Conservation (phyloP, 2,113 vertebrate genomes). For the Eira barbara region DNA sequence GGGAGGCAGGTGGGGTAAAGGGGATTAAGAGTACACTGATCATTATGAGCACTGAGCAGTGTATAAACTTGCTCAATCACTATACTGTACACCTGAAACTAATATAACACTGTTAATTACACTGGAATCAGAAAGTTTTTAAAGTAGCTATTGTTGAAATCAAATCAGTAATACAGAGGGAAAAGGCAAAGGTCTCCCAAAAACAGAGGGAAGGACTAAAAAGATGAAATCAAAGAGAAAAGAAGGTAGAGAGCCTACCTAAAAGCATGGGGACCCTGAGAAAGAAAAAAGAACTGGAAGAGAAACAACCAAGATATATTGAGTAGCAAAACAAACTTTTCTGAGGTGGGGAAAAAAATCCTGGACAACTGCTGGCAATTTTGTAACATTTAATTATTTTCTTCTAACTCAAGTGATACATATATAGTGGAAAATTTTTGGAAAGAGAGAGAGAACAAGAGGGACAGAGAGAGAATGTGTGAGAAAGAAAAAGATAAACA, state of each 20-base stretch:
- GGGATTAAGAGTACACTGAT: not conserved
- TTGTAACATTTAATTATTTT: not conserved
- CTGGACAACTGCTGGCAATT: not conserved
- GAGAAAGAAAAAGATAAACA: not conserved
- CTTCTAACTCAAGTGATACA: not conserved
- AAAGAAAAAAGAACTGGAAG: not conserved
- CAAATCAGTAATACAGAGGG: not conserved
- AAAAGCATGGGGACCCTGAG: not conserved
- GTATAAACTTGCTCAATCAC: not conserved
- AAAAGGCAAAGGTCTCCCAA: not conserved
- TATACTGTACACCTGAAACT: not conserved
- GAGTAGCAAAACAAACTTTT: not conserved
- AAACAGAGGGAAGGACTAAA: not conserved
- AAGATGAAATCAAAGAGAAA: not conserved
- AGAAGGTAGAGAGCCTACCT: not conserved
- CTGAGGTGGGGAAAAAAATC: not conserved
- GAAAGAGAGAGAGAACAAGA: not conserved
- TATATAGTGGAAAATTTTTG: not conserved
- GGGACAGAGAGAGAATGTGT: not conserved
- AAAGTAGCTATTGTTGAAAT: not conserved
- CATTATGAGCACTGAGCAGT: not conserved
- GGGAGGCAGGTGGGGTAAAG: too few relatives aligned
- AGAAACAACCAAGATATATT: not conserved
- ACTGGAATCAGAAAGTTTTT: not conserved
- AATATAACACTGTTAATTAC: not conserved